These are phyloP conservation scores for Alloplasta piceator DNA, from an alignment of 2,888 invertebrate species.

Conservation along the genomic window DNA sequence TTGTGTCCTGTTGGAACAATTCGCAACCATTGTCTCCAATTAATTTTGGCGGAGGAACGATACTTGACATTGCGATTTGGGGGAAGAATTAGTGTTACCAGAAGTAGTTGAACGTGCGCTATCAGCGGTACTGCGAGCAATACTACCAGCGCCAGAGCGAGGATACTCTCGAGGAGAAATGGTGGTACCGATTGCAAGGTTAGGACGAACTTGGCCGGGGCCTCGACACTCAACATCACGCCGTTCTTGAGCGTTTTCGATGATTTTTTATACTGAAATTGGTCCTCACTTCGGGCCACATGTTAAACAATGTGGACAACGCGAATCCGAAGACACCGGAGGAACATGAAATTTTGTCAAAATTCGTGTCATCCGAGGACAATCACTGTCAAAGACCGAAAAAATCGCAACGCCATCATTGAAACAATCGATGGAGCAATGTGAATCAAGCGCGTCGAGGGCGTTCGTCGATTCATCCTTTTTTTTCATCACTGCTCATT, in stretches of 20 bases:
- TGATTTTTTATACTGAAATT: conserved; percentile 46
- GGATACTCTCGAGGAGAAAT: conserved; percentile 74
- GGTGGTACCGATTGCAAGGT: conserved; percentile 77
- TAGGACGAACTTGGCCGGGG: conserved; percentile 72
- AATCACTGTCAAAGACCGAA: conserved; percentile 44
- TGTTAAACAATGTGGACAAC: conserved; percentile 58
- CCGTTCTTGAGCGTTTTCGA: conserved; percentile 55
- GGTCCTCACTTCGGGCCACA: conserved; percentile 55
- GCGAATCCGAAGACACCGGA: conserved; percentile 33
- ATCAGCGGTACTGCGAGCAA: conserved; percentile 77
- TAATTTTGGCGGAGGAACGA: not conserved
- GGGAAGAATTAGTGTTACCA: conserved; percentile 70
- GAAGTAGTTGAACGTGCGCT: conserved; percentile 70
- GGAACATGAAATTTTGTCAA: conserved; percentile 47
- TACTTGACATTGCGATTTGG: not conserved
- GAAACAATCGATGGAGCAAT: conserved; percentile 68
- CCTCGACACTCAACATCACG: conserved; percentile 75
- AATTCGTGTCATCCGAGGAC: conserved; percentile 21
- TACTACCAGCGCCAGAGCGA: conserved; percentile 75
- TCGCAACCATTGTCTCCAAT: not conserved
- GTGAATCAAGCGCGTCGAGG: conserved; percentile 23
- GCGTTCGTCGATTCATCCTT: not conserved
- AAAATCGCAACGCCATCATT: conserved; percentile 49
- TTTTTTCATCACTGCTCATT: not conserved
- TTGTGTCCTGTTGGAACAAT: conserved; percentile 44